Evolutionary conservation across 2,113 vertebrate species (phyloP), one percentile per base, ranked within the genome.

Genomic region (Heterotis niloticus): DNA sequence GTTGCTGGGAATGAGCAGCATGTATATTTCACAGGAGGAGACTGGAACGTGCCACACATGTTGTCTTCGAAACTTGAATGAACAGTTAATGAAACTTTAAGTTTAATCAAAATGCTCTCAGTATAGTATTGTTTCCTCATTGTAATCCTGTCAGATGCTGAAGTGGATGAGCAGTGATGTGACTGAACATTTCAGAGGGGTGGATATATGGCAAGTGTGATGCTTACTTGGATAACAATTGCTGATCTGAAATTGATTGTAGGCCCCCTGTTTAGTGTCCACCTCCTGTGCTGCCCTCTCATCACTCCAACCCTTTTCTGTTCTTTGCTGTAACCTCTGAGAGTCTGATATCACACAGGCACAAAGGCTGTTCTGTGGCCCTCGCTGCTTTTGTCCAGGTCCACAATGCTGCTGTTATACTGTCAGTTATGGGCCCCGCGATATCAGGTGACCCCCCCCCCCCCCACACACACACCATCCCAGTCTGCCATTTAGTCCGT

Each of bases 321-420:
- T 66, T 83, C 71, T 66, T 29, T 16, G 17, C 71, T 84, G 76
- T 81, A 81, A 79, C 79, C 83, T 80, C 83, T 82, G 74, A 83
- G 77, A 72, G 78, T 87, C 86, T 89, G 81, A 86, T 88, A 85
- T 88, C 88, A 87, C 71, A 51, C 64, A 17, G 20, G 77, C 78
- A 86, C 86, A 86, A 80, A 82, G 67, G 81, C 83, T 75, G 64
- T 70, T 80, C 83, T 86, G 83, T 88, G 57, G 74, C 23, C 17
- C 44, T 5, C 13, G 64, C 23, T 67, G 18, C 64, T 26, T 69
- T 62, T 76, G 73, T 80, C 16, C 23, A 3, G 0, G 20, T 64
- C 59, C 66, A 81, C 79, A 81, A 81, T 64, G 75, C 23, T 4
- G 66, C 5, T 65, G 57, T 81, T 81, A 59, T 77, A 34, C 52